Base-by-base conservation (phyloP, 2,888 invertebrate species). In the Tachina lurida region DNA sequence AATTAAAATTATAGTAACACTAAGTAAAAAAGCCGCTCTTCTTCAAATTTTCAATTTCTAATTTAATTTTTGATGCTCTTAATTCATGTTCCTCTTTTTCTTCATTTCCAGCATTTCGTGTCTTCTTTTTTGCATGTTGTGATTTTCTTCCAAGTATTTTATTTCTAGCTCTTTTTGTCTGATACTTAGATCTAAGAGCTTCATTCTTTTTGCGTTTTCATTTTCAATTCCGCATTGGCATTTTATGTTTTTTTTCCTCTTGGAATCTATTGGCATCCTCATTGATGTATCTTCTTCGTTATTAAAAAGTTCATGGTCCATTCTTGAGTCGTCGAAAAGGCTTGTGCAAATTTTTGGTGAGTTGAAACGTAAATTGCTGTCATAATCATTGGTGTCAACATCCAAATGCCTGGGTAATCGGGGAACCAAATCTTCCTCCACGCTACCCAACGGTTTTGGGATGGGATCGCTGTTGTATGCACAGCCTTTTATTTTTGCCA, bases 91-190 rank as follows among this genome's bases (percentile, higher is more conserved):
- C 71, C 19, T 56, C 22, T 15, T 41, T 70, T 56, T 39, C 31
- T 41, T 68, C 7, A 39, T 41, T 17, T n/a, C 41, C 10, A 68
- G 19, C 19, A 39, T 54, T 68, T 70, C 70, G 39, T 13, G 56
- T 13, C 58, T 19, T 45, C 43, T 43, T 31, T 49, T 67, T 39
- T 67, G n/a, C 7, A 52, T 67, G 1, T n/a, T 4, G 22, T 71
- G 68, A 41, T 71, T 45, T 31, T 60, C 73, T 31, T 60, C 60
- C 60, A 60, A 41, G 41, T 1, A 73, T 73, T 62, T 73, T n/a
- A 73, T 62, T 60, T 73, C 49, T 39, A 73, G 12, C 49, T 60
- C 73, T 12, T 73, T 73, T 13, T 73, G 60, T 31, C 60, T 73
- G 60, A 73, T 73, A 15, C 60, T 73, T 17, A 62, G 17, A 41